Conservation (phyloP, 2,888 invertebrate genomes). For the Mesoligia furuncula region DNA sequence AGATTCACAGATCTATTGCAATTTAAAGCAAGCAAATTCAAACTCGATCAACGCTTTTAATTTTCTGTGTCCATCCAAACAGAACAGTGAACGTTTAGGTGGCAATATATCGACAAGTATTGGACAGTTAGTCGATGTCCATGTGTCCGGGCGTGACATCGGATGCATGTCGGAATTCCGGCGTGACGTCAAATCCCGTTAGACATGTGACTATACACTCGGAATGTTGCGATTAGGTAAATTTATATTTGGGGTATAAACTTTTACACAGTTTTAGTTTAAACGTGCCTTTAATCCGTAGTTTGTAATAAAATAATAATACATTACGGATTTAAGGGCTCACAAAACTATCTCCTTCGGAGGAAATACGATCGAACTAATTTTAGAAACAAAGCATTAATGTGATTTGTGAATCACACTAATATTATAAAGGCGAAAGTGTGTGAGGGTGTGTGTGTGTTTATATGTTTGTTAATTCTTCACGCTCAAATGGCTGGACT, state of each 20-base stretch:
- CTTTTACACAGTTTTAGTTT: not conserved
- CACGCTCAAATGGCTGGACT: too few species aligned
- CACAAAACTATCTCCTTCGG: too few species aligned
- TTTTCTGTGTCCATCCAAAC: not conserved
- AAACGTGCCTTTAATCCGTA: not conserved
- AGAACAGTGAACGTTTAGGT: conserved; percentile 1
- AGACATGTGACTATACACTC: conserved; percentile 19
- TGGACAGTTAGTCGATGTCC: conserved; percentile 18
- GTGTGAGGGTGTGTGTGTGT: too few species aligned
- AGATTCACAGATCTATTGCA: not conserved
- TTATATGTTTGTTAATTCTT: too few species aligned
- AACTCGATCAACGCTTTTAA: not conserved
- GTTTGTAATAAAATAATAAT: not conserved
- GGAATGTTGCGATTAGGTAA: not conserved
- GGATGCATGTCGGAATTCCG: conserved; percentile 32
- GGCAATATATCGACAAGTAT: conserved; percentile 34
- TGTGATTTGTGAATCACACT: too few species aligned
- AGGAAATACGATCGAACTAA: not conserved
- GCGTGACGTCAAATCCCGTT: conserved; percentile 36
- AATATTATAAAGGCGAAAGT: too few species aligned
- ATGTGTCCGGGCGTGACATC: conserved; percentile 23
- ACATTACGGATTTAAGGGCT: not conserved
- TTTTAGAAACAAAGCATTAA: not conserved
- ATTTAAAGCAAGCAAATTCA: not conserved
- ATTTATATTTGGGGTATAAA: not conserved